Evolutionary conservation across 2,888 invertebrate species (phyloP), one percentile per base, ranked within the genome.

Genomic region (Ceramica pisi): DNA sequence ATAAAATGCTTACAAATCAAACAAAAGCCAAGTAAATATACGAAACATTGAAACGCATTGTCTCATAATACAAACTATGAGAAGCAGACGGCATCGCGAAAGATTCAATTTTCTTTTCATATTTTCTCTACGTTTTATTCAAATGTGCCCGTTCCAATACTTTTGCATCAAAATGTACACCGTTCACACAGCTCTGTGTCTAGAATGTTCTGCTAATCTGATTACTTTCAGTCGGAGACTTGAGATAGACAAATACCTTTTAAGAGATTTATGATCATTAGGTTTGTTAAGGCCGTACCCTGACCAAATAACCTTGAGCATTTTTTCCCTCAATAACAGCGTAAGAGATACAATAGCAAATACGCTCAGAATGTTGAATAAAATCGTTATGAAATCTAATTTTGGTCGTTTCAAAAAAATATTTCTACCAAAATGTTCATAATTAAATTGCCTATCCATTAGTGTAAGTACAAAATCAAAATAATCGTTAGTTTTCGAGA

Each of bases 71-170:
- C 61, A 63, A 71, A 75, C 63, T 82, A 80, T 68, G 62, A 81
- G 76, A 69, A 76, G 61, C 80, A 82, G 78, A 78, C 75, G 41
- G 55, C 82, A 73, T 77, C 67, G 77, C 56, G 74, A 63, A 75
- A 75, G 75, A 83, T 85, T 83, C 78, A 80, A 86, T 83, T 87
- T 87, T 74, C 78, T 80, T 80, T 85, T 75, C 77, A 78, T 81
- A 75, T 78, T 78, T 74, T 75, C 72, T 74, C 51, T 61, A 50
- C 65, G 63, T 83, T 83, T 78, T 70, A 78, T 79, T 79, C 65
- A 78, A 78, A 78, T 75, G 66, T 51, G 38, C 57, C 68, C 56
- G 21, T 68, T 56, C 44, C 61, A 62, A 81, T 81, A 76, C 44
- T 62, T 78, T 57, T 62, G 57, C 51, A 71, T 69, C 55, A 62